Evolutionary conservation across 2,888 invertebrate genomes (phyloP), one percentile per base, ranked within the genome.

Genomic region (Ferdinandea cuprea): DNA sequence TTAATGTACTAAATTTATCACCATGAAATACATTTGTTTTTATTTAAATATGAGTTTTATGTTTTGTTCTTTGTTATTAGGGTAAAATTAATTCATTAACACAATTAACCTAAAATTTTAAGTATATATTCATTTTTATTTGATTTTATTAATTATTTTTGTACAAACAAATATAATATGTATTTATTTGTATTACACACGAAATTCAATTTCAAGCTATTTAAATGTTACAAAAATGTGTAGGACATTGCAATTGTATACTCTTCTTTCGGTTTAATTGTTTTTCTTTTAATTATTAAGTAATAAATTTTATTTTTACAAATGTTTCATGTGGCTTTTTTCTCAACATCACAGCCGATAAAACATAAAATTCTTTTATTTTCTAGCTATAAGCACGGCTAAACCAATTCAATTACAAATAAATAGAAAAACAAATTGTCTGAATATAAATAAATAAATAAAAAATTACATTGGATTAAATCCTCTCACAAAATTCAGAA

Each of bases 271-370:
- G 11, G 17, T 42, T 61, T 61, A 21, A 30, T 42, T 1, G 25
- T 48, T 17, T 25, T 21, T 21, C 17, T 48, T 7, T 48, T 21
- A 25, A 19, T 52, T 19, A 30, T 32, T 28, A n/a, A 37, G n/a
- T 13, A 15, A 48, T 35, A 9, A 11, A 35, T 30, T 32, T 35
- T 56, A 11, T 25, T 21, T 54, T 46, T 25, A 28, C 35, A 56
- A 44, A 37, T 58, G 19, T 50, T 28, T 48, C 7, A 30, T 25
- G 59, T 71, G 69, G 48, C 69, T 13, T 59, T 58, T 46, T 58
- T 15, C 52, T 66, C 58, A 52, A 42, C 74, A 66, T 74, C 74
- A 74, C 74, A 74, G 74, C 74, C 74, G 59, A 59, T 66, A 59
- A 74, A 74, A 74, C 48, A 28, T 25, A 66, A 37, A 19, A 7